Evolutionary conservation across 2,113 vertebrate species (phyloP).

Genomic region (Eulemur macaco): DNA sequence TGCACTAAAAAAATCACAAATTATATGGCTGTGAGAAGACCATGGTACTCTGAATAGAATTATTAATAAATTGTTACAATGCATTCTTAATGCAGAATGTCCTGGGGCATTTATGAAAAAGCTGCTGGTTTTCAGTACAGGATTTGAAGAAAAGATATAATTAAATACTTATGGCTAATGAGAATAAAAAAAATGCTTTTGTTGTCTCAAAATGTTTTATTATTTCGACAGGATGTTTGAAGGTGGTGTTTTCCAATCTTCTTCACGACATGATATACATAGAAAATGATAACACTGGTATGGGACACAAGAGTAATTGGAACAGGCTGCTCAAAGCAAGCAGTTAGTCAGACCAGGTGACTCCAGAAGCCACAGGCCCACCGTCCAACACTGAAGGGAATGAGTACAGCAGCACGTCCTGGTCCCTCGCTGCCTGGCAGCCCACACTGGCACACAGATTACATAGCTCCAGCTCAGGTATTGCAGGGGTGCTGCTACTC

Average conservation of each 20-base stretch:
- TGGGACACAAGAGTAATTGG: neutral
- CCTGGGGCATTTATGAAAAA: neutral
- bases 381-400: too few species aligned
- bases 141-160: neutral
- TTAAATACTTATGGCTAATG: neutral
- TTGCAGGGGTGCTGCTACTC: neutral
- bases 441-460: neutral
- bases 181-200: neutral
- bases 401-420: neutral
- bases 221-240: neutral
- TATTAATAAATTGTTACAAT: neutral
- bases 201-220: neutral
- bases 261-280: accelerated
- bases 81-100: neutral
- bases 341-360: neutral
- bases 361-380: neutral
- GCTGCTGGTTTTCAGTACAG: neutral
- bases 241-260: neutral
- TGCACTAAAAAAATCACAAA: neutral
- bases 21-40: neutral
- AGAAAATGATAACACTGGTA: neutral
- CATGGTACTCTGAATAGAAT: neutral
- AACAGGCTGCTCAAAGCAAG: neutral
- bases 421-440: neutral
- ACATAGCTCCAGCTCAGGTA: neutral